Evolutionary conservation across 53 echinoderm and acorn worm species (phyloP).

Genomic region (Mesocentrotus franciscanus): DNA sequence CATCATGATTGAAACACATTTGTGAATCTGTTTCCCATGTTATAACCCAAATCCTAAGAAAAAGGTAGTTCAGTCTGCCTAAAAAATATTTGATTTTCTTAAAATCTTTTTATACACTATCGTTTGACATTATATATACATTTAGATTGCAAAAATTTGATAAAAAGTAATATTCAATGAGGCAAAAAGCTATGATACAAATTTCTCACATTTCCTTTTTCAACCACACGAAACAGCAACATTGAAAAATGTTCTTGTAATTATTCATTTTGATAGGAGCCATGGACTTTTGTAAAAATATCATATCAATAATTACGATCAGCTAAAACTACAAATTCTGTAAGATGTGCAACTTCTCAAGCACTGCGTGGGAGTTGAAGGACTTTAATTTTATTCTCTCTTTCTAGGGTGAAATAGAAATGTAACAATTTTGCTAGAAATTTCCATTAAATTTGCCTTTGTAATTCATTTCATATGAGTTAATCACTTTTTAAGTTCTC

Average conservation of each 20-base stretch:
- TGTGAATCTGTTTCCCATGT: neutral
- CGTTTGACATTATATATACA: slow-evolving; percentile 32
- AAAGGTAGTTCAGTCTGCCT: neutral
- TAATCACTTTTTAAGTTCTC: neutral
- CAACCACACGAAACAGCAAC: neutral
- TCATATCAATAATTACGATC: neutral
- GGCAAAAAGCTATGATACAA: neutral
- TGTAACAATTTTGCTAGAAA: neutral
- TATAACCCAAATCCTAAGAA: neutral
- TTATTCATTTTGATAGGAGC: neutral
- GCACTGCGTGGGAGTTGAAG: neutral
- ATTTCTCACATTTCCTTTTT: neutral
- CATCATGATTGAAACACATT: neutral
- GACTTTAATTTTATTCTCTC: neutral
- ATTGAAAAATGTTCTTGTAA: neutral
- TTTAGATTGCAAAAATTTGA: neutral
- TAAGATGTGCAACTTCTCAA: neutral
- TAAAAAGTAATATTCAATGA: neutral
- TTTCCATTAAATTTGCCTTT: neutral
- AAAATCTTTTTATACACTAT: slow-evolving; percentile 45
- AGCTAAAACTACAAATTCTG: neutral
- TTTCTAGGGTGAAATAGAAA: neutral
- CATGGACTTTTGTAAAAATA: neutral
- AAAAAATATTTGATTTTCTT: slow-evolving; percentile 18
- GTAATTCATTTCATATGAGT: neutral